phyloP scores from a whole-genome alignment of 2,797 vertebrate species.

The Lacerta agilis region DNA sequence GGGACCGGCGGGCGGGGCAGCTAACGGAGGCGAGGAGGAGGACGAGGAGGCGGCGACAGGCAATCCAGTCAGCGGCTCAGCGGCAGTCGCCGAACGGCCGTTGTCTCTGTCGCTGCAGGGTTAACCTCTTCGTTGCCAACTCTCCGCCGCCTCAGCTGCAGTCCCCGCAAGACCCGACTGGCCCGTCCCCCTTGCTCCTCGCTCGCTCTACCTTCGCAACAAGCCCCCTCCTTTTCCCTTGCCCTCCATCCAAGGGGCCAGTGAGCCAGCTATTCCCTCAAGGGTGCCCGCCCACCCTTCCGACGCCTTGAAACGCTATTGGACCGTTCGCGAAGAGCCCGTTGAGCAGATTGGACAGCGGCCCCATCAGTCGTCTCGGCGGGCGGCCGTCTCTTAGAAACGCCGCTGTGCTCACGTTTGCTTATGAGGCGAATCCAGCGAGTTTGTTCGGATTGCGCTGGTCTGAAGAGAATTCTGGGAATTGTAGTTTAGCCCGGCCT shows the following conservation, averaged over 20 bases:
- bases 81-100: background rate
- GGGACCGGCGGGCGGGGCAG: background rate
- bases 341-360: conserved; percentile 30
- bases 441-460: conserved; percentile 33
- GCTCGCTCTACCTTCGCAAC: conserved; percentile 62
- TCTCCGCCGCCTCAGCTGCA: conserved; percentile 68
- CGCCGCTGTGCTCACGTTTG: conserved; percentile 61
- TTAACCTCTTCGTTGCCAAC: conserved; percentile 62
- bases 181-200: conserved; percentile 49
- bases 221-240: conserved; percentile 55
- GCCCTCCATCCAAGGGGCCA: conserved; percentile 32
- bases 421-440: conserved; percentile 58
- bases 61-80: background rate
- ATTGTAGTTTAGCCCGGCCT: conserved; percentile 54
- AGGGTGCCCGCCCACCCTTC: conserved; percentile 60
- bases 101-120: conserved; percentile 7
- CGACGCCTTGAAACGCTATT: conserved; percentile 58
- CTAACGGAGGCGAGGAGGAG: background rate
- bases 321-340: conserved; percentile 21
- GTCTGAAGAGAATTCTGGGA: conserved; percentile 48
- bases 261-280: conserved; percentile 9
- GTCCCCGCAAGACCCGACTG: conserved; percentile 65
- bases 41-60: background rate
- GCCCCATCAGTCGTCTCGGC: conserved; percentile 44
- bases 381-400: conserved; percentile 41